These are phyloP conservation scores for Sebastes goodei DNA, from an alignment of 2,797 vertebrate species.

Conservation along the genomic window DNA sequence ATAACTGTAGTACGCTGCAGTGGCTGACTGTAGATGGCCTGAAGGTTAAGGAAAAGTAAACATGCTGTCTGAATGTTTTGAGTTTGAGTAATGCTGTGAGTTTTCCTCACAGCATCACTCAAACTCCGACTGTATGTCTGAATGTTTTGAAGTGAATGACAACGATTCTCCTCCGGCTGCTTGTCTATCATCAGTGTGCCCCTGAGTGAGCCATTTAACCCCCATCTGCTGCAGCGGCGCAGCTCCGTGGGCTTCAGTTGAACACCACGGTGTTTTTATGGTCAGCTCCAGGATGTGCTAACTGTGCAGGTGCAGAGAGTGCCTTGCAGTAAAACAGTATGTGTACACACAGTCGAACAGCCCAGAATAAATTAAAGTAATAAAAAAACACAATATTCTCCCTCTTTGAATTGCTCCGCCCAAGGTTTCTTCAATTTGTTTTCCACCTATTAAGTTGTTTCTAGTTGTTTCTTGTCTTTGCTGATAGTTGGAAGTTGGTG, in stretches of 20 bases:
- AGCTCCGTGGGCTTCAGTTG: background rate
- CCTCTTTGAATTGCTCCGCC: background rate
- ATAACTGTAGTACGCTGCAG: background rate
- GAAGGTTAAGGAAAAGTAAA: background rate
- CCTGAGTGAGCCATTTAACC: conserved; percentile 31
- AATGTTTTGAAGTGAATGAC: conserved; percentile 1
- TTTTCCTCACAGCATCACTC: too few relatives aligned
- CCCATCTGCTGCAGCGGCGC: conserved; percentile 29
- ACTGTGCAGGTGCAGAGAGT: background rate
- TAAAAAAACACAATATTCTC: background rate
- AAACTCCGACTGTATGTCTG: too few relatives aligned
- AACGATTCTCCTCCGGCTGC: conserved; percentile 8
- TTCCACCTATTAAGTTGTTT: background rate
- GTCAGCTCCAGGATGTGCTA: conserved; percentile 2
- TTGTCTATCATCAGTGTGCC: conserved; percentile 21
- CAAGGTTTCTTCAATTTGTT: background rate
- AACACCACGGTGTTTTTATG: conserved; percentile 22
- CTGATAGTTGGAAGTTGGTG: background rate
- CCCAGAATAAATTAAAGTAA: conserved; percentile 5
- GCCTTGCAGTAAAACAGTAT: background rate
- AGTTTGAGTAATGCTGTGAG: background rate
- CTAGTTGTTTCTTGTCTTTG: background rate
- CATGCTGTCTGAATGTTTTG: background rate
- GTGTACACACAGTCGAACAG: background rate
- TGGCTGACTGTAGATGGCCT: background rate